These are phyloP conservation scores for Salarias fasciatus DNA, from an alignment of 2,797 vertebrate species.

Conservation along the genomic window DNA sequence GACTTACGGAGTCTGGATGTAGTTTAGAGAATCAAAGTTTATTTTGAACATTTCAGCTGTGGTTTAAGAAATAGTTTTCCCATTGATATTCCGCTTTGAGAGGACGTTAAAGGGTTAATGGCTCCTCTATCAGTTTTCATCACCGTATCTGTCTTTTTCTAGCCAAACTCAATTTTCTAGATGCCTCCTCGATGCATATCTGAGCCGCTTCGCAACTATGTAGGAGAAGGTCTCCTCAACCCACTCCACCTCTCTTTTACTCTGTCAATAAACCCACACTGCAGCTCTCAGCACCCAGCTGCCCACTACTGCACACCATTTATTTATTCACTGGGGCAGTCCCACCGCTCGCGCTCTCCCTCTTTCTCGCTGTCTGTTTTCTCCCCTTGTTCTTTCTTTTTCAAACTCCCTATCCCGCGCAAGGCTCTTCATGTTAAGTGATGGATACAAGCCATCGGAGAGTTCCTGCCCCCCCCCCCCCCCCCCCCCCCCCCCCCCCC, in stretches of 20 bases:
- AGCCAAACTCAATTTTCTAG: conserved; percentile 13
- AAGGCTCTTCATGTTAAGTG: conserved; percentile 55
- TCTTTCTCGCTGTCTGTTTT: conserved; percentile 22
- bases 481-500: too few relatives aligned
- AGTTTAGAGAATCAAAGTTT: too few relatives aligned
- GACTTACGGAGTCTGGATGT: too few relatives aligned
- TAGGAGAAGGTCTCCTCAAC: conserved; percentile 50
- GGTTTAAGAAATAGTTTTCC: too few relatives aligned
- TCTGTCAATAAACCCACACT: conserved; percentile 80
- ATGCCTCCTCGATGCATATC: conserved; percentile 50
- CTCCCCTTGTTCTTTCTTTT: conserved; percentile 27
- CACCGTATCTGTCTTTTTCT: too few relatives aligned
- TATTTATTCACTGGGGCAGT: conserved; percentile 77
- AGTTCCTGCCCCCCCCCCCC: conserved; percentile 9
- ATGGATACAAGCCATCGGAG: conserved; percentile 57
- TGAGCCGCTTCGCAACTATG: conserved; percentile 56
- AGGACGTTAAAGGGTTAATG: too few relatives aligned
- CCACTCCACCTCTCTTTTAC: conserved; percentile 59
- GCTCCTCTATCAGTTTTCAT: too few relatives aligned
- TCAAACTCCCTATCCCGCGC: conserved; percentile 38
- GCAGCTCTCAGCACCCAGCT: conserved; percentile 73
- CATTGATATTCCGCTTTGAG: too few relatives aligned
- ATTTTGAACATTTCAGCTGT: too few relatives aligned
- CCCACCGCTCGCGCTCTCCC: conserved; percentile 46
- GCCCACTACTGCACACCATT: conserved; percentile 72